These are phyloP conservation scores for Lordiphosa fenestrarum DNA, from an alignment of 2,888 invertebrate species.

Conservation along the genomic window DNA sequence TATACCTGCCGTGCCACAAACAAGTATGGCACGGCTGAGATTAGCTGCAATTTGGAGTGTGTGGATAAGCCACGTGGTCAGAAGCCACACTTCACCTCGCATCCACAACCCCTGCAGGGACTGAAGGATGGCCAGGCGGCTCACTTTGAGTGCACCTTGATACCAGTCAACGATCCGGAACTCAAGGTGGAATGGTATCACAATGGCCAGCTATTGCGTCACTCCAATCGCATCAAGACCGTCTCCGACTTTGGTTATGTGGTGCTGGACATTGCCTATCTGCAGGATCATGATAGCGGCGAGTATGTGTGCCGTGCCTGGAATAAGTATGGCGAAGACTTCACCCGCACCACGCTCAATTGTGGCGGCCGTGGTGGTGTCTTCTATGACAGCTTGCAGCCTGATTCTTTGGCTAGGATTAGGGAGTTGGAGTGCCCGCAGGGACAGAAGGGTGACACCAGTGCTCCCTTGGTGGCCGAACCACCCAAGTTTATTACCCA, in stretches of 20 bases:
- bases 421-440: conserved; percentile 88
- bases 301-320: conserved; percentile 96
- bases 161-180: conserved; percentile 96
- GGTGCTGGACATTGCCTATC: conserved; percentile 95
- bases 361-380: conserved; percentile 93
- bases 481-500: conserved; percentile 95
- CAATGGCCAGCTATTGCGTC: conserved; percentile 93
- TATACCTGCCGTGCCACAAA: conserved; percentile 95
- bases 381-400: conserved; percentile 93
- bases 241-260: conserved; percentile 98
- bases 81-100: conserved; percentile 93
- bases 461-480: conserved; percentile 86
- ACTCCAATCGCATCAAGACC: conserved; percentile 94
- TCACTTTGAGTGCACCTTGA: conserved; percentile 96
- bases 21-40: conserved; percentile 93
- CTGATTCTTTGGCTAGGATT: conserved; percentile 93
- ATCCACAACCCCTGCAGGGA: conserved; percentile 90
- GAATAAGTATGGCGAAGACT: conserved; percentile 95
- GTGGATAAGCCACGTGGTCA: conserved; percentile 92
- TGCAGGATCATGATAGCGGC: conserved; percentile 95
- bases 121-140: conserved; percentile 96
- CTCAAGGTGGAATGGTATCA: conserved; percentile 98
- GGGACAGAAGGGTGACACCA: conserved; percentile 83
- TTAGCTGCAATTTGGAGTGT: conserved; percentile 90
- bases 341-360: conserved; percentile 90